Conservation (phyloP, 2,888 invertebrate genomes). For the Cryptocephalus moraei region DNA sequence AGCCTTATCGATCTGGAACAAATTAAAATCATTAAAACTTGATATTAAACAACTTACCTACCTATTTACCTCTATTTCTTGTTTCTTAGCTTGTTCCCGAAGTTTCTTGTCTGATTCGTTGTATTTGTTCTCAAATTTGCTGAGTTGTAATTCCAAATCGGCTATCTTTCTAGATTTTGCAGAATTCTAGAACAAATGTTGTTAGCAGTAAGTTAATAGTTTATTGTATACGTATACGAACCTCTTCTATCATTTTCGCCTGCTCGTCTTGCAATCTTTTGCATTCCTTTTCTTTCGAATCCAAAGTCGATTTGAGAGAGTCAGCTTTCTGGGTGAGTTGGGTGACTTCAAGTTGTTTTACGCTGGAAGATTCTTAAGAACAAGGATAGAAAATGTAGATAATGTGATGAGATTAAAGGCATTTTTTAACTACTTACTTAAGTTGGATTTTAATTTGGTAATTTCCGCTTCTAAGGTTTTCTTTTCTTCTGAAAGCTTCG, state of each 20-base stretch:
- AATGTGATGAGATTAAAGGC: background rate
- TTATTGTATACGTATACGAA: constrained; percentile 24
- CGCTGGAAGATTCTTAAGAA: constrained; percentile 43
- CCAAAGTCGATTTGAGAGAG: constrained; percentile 52
- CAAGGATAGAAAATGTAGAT: constrained; percentile 1
- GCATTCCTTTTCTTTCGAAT: constrained; percentile 52
- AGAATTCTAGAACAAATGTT: constrained; percentile 41
- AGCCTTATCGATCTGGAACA: constrained; percentile 32
- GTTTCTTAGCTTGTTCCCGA: constrained; percentile 42
- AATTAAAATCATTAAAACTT: background rate
- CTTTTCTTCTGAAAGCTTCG: constrained; percentile 40
- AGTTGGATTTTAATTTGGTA: constrained; percentile 23
- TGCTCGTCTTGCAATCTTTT: constrained; percentile 52
- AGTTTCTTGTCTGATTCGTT: constrained; percentile 50
- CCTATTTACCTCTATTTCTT: no score
- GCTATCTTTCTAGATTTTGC: constrained; percentile 51
- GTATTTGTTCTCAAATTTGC: constrained; percentile 56
- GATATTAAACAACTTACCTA: no score
- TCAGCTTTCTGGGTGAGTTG: constrained; percentile 53
- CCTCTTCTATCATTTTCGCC: constrained; percentile 48
- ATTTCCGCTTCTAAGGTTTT: constrained; percentile 45
- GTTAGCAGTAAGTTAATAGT: constrained; percentile 3
- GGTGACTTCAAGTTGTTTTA: constrained; percentile 45
- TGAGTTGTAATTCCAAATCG: constrained; percentile 57
- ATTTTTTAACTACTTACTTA: constrained; percentile 18